A percentile compares a stretch with the other conserved stretches of the same genome.
Evolutionary conservation across 2,797 vertebrate genomes (phyloP).

Genomic region (Astyanax mexicanus): DNA sequence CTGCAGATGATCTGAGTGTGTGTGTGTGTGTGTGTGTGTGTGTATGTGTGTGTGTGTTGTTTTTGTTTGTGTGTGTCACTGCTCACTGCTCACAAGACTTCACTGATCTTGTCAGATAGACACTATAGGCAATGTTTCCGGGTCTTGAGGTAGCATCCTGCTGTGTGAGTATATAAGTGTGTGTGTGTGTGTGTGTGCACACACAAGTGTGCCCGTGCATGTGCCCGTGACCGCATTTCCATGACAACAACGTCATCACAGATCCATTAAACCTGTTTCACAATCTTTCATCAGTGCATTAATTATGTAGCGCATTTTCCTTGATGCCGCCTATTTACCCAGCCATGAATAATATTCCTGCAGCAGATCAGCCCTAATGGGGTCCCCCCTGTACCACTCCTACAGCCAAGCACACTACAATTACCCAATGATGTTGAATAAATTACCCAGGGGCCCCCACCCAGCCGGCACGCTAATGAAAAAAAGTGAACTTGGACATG

Average conservation of each 20-base stretch:
- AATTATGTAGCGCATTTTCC: slow-evolving; percentile 69
- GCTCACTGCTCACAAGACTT: slow-evolving; percentile 29
- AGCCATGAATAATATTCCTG: slow-evolving; percentile 67
- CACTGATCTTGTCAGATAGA: slow-evolving; percentile 32
- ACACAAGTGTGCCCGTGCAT: background rate
- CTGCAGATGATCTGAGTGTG: slow-evolving; percentile 10
- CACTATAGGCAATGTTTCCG: slow-evolving; percentile 20
- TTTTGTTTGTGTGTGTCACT: slow-evolving; percentile 37
- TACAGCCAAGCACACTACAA: slow-evolving; percentile 65
- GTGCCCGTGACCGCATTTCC: slow-evolving; percentile 47
- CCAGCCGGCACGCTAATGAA: slow-evolving; percentile 73
- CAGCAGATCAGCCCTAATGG: slow-evolving; percentile 65
- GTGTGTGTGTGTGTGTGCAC: slow-evolving; percentile 21
- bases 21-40: slow-evolving; percentile 44
- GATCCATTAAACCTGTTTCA: slow-evolving; percentile 65
- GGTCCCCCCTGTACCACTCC: slow-evolving; percentile 54
- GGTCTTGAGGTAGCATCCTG: slow-evolving; percentile 39
- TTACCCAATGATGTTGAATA: slow-evolving; percentile 80
- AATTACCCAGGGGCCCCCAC: slow-evolving; percentile 74
- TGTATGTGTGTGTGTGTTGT: slow-evolving; percentile 45
- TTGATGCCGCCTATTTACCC: slow-evolving; percentile 71
- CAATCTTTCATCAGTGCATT: slow-evolving; percentile 64
- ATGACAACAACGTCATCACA: slow-evolving; percentile 67
- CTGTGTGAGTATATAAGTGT: slow-evolving; percentile 39
- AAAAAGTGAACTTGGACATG: slow-evolving; percentile 73